Base-by-base conservation (phyloP, 2,888 invertebrate species). In the Colletes collaris region DNA sequence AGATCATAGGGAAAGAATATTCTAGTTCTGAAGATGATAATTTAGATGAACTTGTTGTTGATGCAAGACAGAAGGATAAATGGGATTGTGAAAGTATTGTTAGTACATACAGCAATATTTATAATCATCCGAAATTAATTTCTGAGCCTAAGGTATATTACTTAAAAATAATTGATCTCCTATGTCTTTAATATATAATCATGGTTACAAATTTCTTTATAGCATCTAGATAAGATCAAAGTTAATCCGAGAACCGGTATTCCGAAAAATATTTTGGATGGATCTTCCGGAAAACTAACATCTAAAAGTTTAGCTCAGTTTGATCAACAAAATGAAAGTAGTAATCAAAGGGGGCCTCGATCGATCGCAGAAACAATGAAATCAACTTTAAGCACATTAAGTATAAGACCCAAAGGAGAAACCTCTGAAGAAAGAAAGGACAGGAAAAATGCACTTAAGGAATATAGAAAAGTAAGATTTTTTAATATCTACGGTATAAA, bases 21-120 rank as follows among this genome's bases (percentile, higher is more conserved):
- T 82, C 86, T 4, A 88, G 81, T 66, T 87, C 84, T 0, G 93
- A 94, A 8, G 93, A 94, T 0, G 95, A 95, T 52, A 95, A 95
- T 79, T 93, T 96, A 11, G 92, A 96, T 52, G 94, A 94, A 49
- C 93, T 95, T 0, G 93, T 95, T 81, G 95, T 96, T 0, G 94
- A 95, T 44, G 94, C 95, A 68, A 93, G 94, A 0, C 95, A 95
- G 84, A 95, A 94, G 87, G 94, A 95, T 81, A 96, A 95, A 92
- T 98, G 97, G 97, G 98, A 99, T 93, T 98, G 98, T 89, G 97
- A 98, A 94, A 97, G 97, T 72, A 96, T 98, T 85, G 93, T 98
- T 5, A 97, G 97, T 27, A 98, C 97, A 0, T 97, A 97, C 92
- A 98, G 98, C 7, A 99, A 96, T 91, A 94, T 97, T 68, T 98